Evolutionary conservation across 2,113 vertebrate species (phyloP).

Genomic region (Ceratotherium simum): DNA sequence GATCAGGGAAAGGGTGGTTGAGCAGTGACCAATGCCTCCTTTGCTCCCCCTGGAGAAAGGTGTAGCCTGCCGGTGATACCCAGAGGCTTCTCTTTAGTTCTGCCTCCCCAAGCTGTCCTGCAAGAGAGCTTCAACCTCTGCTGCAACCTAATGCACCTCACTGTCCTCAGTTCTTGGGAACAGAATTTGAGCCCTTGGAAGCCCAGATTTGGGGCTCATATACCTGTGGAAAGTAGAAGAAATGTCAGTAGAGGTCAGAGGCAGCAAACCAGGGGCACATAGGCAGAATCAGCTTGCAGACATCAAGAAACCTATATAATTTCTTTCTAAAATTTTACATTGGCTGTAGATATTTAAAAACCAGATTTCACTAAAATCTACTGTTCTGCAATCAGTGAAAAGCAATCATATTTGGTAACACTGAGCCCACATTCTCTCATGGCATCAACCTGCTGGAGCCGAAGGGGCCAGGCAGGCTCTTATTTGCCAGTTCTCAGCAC

Average conservation of each 20-base stretch:
- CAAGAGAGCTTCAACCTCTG: not conserved
- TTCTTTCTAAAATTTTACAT: constrained; percentile 36
- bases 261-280: not conserved
- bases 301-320: not conserved
- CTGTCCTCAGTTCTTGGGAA: not conserved
- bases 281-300: not conserved
- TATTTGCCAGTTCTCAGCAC: not conserved
- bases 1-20: not conserved
- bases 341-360: constrained; percentile 31
- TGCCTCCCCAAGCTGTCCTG: not conserved
- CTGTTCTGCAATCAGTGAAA: not conserved
- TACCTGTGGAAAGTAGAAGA: constrained; percentile 18
- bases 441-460: not conserved
- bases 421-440: not conserved
- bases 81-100: not conserved
- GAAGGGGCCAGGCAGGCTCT: not conserved
- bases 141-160: not conserved
- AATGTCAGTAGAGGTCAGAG: not conserved
- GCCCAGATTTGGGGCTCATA: not conserved
- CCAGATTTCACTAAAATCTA: not conserved
- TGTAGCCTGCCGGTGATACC: not conserved
- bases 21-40: not conserved
- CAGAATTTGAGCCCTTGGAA: not conserved
- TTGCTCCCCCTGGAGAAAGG: not conserved
- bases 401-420: not conserved